Conservation (phyloP, 2,113 vertebrate genomes). For the Myanophis thanlyinensis region DNA sequence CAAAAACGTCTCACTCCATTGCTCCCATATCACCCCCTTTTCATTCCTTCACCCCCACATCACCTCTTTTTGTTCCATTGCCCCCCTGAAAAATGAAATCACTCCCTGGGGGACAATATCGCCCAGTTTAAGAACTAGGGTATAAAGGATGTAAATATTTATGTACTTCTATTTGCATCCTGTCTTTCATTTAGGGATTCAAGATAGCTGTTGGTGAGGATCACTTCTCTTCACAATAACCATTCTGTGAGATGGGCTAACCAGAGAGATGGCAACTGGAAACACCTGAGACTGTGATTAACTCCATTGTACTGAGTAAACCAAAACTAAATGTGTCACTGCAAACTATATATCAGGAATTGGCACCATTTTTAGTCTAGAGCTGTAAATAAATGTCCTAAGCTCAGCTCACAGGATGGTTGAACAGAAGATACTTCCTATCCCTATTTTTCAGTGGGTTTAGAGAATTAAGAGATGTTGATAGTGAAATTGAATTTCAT, state of each 20-base stretch:
- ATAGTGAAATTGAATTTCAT: not conserved
- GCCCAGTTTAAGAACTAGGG: no score
- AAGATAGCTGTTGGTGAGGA: not conserved
- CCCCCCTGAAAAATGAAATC: no score
- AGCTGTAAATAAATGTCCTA: not conserved
- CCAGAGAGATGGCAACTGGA: not conserved
- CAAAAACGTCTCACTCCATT: no score
- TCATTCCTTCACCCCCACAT: no score
- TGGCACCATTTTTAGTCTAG: not conserved
- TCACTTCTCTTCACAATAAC: not conserved
- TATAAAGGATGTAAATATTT: not conserved
- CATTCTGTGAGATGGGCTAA: not conserved
- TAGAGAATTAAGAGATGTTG: not conserved
- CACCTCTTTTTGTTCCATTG: no score
- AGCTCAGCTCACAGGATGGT: not conserved
- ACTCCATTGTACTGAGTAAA: not conserved
- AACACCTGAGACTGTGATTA: not conserved
- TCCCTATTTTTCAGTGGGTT: not conserved
- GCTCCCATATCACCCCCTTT: no score
- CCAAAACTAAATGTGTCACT: not conserved
- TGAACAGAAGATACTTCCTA: not conserved
- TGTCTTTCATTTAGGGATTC: not conserved
- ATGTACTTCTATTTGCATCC: not conserved
- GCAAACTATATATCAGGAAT: not conserved
- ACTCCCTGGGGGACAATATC: no score